phyloP scores from a whole-genome alignment of 1,140 invertebrate species.

The Cherax destructor region DNA sequence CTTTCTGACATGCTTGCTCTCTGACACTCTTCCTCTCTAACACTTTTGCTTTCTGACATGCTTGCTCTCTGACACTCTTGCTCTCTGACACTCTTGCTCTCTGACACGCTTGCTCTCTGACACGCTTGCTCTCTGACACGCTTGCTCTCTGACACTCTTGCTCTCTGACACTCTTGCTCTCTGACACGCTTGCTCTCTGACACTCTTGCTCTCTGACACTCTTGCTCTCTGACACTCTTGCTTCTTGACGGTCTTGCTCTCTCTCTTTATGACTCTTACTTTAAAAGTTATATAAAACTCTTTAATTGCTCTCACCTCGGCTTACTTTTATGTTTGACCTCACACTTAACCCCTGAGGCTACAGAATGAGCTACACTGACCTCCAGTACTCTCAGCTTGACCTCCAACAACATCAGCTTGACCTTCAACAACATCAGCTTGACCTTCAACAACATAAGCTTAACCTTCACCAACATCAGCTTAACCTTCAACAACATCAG shows the following conservation, averaged over 20 bases:
- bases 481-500: too few relatives aligned
- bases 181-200: not conserved
- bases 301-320: too few relatives aligned
- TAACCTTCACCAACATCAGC: too few relatives aligned
- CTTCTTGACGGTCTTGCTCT: not conserved
- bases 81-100: not conserved
- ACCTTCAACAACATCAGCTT: too few relatives aligned
- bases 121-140: too few relatives aligned
- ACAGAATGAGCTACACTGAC: too few relatives aligned
- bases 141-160: not conserved
- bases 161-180: not conserved
- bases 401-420: too few relatives aligned
- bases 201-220: not conserved
- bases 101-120: not conserved
- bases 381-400: too few relatives aligned
- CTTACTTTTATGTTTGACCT: too few relatives aligned
- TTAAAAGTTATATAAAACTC: too few relatives aligned
- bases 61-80: not conserved
- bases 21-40: not conserved
- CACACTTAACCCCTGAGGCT: too few relatives aligned
- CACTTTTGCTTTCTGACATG: not conserved
- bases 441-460: too few relatives aligned
- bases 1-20: not conserved
- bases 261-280: not conserved
- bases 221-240: not conserved